phyloP scores from a whole-genome alignment of 2,888 invertebrate genomes.

The Tachina grossa region DNA sequence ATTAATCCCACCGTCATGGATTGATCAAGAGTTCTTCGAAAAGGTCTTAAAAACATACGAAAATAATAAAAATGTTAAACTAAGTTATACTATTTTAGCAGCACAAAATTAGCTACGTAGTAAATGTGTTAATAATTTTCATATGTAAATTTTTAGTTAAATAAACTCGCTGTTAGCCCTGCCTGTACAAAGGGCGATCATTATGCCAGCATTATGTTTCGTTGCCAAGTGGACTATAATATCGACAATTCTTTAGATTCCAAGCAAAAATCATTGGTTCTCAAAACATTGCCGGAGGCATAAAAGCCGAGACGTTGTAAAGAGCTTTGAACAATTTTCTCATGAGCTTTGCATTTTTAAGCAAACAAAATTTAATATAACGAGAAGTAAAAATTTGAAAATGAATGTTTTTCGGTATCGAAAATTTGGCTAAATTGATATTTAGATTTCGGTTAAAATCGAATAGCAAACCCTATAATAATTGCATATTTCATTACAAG shows the following conservation, averaged over 20 bases:
- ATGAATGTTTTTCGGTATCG: too few relatives aligned
- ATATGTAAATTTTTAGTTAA: constrained; percentile 28
- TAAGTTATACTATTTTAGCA: constrained; percentile 4
- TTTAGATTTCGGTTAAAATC: too few relatives aligned
- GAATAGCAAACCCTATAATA: too few relatives aligned
- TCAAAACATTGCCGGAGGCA: constrained; percentile 73
- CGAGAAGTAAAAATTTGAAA: too few relatives aligned
- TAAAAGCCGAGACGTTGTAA: constrained; percentile 66
- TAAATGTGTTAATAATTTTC: not conserved
- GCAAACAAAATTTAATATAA: too few relatives aligned
- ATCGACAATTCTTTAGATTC: not conserved
- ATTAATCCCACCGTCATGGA: constrained; percentile 69
- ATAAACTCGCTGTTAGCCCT: constrained; percentile 52
- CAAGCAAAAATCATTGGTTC: constrained; percentile 66
- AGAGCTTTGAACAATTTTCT: too few relatives aligned
- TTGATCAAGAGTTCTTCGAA: constrained; percentile 70
- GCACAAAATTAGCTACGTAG: too few relatives aligned
- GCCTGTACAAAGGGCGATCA: constrained; percentile 74
- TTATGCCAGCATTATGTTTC: constrained; percentile 75
- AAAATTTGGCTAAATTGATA: too few relatives aligned
- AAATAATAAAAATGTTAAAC: constrained; percentile 62
- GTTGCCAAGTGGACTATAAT: constrained; percentile 68
- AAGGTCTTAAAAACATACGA: constrained; percentile 67
- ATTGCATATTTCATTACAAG: too few relatives aligned
- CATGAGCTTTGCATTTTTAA: too few relatives aligned